Evolutionary conservation across 2,797 vertebrate genomes (phyloP).

Genomic region (Taenioides sp.): DNA sequence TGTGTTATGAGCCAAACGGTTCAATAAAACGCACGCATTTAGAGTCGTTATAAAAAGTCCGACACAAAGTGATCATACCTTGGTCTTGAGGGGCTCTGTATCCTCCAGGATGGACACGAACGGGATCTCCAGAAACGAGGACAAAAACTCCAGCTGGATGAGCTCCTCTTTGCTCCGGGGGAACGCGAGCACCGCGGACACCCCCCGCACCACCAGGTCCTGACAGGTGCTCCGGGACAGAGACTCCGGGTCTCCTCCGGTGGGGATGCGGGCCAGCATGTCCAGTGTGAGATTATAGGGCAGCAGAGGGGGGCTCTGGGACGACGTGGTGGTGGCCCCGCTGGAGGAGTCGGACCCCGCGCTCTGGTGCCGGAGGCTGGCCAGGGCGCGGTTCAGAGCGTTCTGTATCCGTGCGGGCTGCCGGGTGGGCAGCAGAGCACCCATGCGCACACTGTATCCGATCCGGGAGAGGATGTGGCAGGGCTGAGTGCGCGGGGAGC

Average conservation of each 20-base stretch:
- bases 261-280: slow-evolving; percentile 81
- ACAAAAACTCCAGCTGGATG: slow-evolving; percentile 90
- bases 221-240: slow-evolving; percentile 85
- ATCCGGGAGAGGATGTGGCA: slow-evolving; percentile 82
- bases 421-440: slow-evolving; percentile 83
- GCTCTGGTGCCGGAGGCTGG: slow-evolving; percentile 74
- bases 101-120: slow-evolving; percentile 88
- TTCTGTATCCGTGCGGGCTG: slow-evolving; percentile 84
- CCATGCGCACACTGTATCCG: slow-evolving; percentile 86
- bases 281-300: slow-evolving; percentile 90
- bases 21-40: background rate
- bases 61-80: slow-evolving; percentile 72
- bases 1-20: background rate
- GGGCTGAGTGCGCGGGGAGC: slow-evolving; percentile 82
- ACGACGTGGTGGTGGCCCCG: slow-evolving; percentile 38
- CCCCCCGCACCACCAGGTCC: slow-evolving; percentile 84
- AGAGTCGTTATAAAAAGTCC: background rate
- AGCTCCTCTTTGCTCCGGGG: slow-evolving; percentile 86
- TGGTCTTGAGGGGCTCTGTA: slow-evolving; percentile 81
- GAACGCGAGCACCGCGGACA: slow-evolving; percentile 89
- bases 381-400: slow-evolving; percentile 82
- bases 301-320: slow-evolving; percentile 69
- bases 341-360: slow-evolving; percentile 48
- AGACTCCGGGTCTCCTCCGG: slow-evolving; percentile 85
- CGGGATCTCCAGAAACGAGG: slow-evolving; percentile 88